Base-by-base conservation (phyloP, 2,888 invertebrate genomes). In the Malthinus flaveolus region DNA sequence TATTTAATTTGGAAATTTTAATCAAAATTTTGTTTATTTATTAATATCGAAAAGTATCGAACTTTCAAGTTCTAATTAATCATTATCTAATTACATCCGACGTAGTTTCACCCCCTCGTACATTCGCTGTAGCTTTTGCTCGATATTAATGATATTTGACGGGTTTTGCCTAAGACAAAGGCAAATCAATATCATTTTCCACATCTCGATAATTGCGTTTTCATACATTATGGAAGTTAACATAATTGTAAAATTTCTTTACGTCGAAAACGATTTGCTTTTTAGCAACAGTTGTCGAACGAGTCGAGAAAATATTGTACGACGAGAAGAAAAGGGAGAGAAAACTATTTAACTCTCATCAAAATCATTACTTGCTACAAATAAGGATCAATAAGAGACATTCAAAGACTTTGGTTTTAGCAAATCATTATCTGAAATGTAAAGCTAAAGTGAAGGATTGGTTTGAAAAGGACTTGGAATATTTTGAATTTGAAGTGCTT, bases 91-190 rank as follows among this genome's bases (percentile, higher is more conserved):
- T 61, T 58, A 61, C 61, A 61, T 55, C 57, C 61, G 61, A 58
- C 61, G 57, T 46, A 32, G 47, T 52, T 55, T 54, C 54, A 46
- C 58, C 32, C 52, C 39, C 42, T 23, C 23, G 23, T 23, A 23
- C 5, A 23, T 23, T 23, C 23, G 23, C 23, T 23, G 23, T 23
- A 23, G 23, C 23, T 49, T 42, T 42, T 49, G 36, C 57, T 52
- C 61, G 58, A 61, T 61, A 58, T 61, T 61, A 61, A 61, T 56
- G 61, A 61, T 58, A 61, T 61, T 61, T 61, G 61, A 61, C 61
- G 58, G 58, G 58, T 52, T 23, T 56, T 54, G 52, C 45, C 42
- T 47, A 52, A 61, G 58, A 61, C 58, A 61, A 58, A 58, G 55
- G 58, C 58, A 56, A 61, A 61, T 61, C 61, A 58, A 61, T 61